A percentile compares a stretch with the other conserved stretches of the same genome.
Evolutionary conservation across 2,797 vertebrate genomes (phyloP).

Genomic region (Diplodus sargus): DNA sequence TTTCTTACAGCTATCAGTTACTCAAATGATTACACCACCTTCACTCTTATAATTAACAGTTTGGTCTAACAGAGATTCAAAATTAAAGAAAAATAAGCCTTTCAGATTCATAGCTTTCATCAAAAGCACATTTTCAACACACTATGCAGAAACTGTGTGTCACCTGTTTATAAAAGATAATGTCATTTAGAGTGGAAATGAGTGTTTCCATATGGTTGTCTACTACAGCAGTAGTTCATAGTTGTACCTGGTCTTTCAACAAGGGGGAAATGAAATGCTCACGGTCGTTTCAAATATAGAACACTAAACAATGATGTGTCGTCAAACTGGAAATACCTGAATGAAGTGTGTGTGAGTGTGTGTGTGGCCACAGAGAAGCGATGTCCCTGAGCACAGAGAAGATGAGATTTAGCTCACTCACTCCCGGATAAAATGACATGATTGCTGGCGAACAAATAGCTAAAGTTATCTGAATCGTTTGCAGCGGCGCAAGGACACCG

Average conservation of each 20-base stretch:
- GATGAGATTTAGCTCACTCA: conserved; percentile 31
- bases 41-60: background rate
- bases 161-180: background rate
- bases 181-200: background rate
- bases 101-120: background rate
- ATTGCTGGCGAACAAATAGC: conserved; percentile 27
- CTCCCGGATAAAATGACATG: background rate
- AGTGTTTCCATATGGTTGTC: background rate
- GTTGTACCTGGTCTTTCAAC: background rate
- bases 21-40: background rate
- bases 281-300: conserved; percentile 57
- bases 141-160: background rate
- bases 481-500: conserved; percentile 21
- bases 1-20: background rate
- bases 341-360: conserved; percentile 36
- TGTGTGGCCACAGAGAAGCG: conserved; percentile 10
- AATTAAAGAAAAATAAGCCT: background rate
- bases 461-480: conserved; percentile 42
- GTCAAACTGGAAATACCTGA: conserved; percentile 86
- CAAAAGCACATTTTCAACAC: background rate
- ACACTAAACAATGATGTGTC: conserved; percentile 61
- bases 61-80: background rate
- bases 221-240: background rate
- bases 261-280: conserved; percentile 42
- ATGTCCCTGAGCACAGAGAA: conserved; percentile 7